These are phyloP conservation scores for Semotilus atromaculatus DNA, from an alignment of 2,797 vertebrate genomes.

Conservation along the genomic window DNA sequence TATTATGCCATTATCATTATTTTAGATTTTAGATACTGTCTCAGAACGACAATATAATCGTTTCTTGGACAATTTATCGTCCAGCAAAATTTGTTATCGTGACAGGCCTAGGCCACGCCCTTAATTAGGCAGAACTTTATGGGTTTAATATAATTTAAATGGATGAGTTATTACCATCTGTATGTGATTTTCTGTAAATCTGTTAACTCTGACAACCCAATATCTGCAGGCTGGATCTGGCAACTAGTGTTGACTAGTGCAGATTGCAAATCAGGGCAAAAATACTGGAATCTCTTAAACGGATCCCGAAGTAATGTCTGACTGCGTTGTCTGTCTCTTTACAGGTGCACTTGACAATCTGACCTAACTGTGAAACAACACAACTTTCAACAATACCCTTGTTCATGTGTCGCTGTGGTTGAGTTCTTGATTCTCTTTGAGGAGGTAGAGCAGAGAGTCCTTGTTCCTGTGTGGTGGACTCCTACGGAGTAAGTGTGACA, in stretches of 20 bases:
- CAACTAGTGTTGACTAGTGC: background rate
- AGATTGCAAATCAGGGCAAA: background rate
- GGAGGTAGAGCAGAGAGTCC: background rate
- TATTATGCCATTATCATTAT: too few relatives aligned
- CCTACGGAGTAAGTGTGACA: conserved; percentile 33
- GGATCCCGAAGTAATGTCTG: conserved; percentile 18
- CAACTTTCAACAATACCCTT: conserved; percentile 1
- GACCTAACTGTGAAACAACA: conserved; percentile 22
- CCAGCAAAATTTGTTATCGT: too few relatives aligned
- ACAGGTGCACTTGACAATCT: conserved; percentile 46
- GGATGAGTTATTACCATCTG: too few relatives aligned
- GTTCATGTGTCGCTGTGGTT: conserved; percentile 22
- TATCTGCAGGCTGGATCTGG: background rate
- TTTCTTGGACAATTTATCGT: too few relatives aligned
- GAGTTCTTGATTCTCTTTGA: conserved; percentile 23
- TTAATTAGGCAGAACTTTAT: too few relatives aligned
- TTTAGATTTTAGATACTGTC: too few relatives aligned
- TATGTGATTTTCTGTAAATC: background rate
- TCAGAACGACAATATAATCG: too few relatives aligned
- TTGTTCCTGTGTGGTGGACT: background rate
- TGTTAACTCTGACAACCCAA: background rate
- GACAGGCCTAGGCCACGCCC: too few relatives aligned
- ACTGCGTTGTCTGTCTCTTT: conserved; percentile 28
- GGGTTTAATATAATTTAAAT: too few relatives aligned
- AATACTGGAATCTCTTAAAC: background rate